phyloP scores from a whole-genome alignment of 2,113 vertebrate species.

The Glareola pratincola region DNA sequence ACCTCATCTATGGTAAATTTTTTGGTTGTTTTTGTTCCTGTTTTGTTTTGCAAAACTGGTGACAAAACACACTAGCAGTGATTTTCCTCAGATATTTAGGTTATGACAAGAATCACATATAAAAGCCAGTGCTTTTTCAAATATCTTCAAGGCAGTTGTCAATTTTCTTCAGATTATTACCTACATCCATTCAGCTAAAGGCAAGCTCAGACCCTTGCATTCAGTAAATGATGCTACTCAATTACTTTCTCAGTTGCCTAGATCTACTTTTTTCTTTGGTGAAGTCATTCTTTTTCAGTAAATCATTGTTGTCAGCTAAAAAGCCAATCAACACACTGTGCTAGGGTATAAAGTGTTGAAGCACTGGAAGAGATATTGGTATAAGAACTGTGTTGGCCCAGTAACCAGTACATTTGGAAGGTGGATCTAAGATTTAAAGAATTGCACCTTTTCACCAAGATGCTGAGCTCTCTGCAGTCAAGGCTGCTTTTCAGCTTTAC shows the following conservation, averaged over 20 bases:
- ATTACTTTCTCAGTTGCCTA: not conserved
- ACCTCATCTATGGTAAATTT: not conserved
- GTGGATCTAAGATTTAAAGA: not conserved
- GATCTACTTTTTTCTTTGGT: not conserved
- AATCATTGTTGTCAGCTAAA: not conserved
- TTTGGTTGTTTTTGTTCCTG: not conserved
- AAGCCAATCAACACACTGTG: not conserved
- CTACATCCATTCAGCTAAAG: not conserved
- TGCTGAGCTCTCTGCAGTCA: not conserved
- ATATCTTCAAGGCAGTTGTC: not conserved
- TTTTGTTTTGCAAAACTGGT: not conserved
- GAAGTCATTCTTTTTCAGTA: not conserved
- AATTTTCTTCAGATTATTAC: not conserved
- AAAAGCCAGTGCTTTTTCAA: not conserved
- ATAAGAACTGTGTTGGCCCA: not conserved
- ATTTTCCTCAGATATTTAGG: not conserved
- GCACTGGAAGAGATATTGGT: not conserved
- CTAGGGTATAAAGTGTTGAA: not conserved
- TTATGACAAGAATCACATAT: not conserved
- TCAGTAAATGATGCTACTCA: not conserved
- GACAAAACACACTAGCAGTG: not conserved
- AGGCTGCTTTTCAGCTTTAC: not conserved
- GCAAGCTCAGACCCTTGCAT: not conserved
- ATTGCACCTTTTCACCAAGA: not conserved
- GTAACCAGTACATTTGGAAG: not conserved